Percentiles rank a stretch among this genome's conserved stretches.
phyloP scores from a whole-genome alignment of 2,888 invertebrate genomes.

The Aphrophora alni region DNA sequence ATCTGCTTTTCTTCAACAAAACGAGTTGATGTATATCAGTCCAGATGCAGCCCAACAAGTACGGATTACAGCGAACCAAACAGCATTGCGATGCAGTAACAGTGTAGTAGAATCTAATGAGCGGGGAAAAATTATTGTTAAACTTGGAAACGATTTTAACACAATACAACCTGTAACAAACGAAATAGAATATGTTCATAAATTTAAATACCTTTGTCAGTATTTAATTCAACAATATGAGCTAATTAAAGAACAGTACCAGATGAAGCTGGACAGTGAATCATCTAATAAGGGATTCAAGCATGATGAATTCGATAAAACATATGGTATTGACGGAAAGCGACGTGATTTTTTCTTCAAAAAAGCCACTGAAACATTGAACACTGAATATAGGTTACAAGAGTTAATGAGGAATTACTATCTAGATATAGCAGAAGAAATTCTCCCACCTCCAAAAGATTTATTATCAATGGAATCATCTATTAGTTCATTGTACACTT shows the following conservation, averaged over 20 bases:
- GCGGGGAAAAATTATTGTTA: slow-evolving; percentile 3
- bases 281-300: slow-evolving; percentile 19
- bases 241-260: slow-evolving; percentile 26
- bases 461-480: not conserved
- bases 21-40: slow-evolving; percentile 15
- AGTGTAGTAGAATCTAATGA: slow-evolving; percentile 11
- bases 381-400: not conserved
- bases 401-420: not conserved
- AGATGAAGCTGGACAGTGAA: slow-evolving; percentile 21
- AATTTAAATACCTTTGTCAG: slow-evolving; percentile 35
- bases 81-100: slow-evolving; percentile 21
- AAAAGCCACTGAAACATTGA: slow-evolving; percentile 29
- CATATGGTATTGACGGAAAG: slow-evolving; percentile 28
- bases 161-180: slow-evolving; percentile 10
- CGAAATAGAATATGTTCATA: slow-evolving; percentile 28
- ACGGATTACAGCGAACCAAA: slow-evolving; percentile 22
- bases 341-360: slow-evolving; percentile 24
- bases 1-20: not conserved
- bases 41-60: slow-evolving; percentile 32
- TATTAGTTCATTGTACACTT: slow-evolving; percentile 16
- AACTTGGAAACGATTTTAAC: slow-evolving; percentile 25
- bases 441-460: slow-evolving; percentile 17
- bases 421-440: not conserved
- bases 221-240: slow-evolving; percentile 31
- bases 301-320: slow-evolving; percentile 16